Conservation (phyloP, 37 sponge, comb jelly and placozoan genomes). For the Haliclona indistincta region DNA sequence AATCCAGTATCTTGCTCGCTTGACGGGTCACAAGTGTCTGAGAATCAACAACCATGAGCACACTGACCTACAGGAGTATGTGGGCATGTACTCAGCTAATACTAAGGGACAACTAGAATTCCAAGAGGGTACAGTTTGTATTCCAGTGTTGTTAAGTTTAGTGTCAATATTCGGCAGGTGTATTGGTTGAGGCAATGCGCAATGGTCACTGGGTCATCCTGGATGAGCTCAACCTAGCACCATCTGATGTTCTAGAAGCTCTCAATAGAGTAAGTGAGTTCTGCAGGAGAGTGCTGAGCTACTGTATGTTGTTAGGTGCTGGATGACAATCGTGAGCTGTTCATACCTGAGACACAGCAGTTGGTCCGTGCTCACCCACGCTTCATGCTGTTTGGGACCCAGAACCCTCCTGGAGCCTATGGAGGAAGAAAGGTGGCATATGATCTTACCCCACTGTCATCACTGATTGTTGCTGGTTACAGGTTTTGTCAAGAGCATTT, state of each 20-base stretch:
- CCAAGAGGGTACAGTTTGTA: conserved; percentile 77
- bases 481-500: conserved; percentile 94
- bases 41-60: conserved; percentile 99
- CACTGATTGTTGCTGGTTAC: conserved; percentile 1
- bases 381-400: conserved; percentile 97
- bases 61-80: conserved; percentile 98
- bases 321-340: conserved; percentile 98
- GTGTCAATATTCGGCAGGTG: conserved; percentile 50
- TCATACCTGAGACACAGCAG: conserved; percentile 92
- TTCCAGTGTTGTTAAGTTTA: neutral
- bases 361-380: conserved; percentile 87
- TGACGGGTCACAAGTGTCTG: conserved; percentile 79
- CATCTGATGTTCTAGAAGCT: conserved; percentile 98
- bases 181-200: conserved; percentile 94
- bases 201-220: conserved; percentile 96
- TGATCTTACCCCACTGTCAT: neutral
- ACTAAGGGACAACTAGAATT: conserved; percentile 85
- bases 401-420: conserved; percentile 95
- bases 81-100: conserved; percentile 88
- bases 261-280: conserved; percentile 83
- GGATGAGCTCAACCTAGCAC: conserved; percentile 98
- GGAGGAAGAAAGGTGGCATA: conserved; percentile 85
- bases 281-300: neutral
- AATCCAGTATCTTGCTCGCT: conserved; percentile 79
- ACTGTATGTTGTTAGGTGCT: conserved; percentile 57